Evolutionary conservation across 2,797 vertebrate genomes (phyloP).

Genomic region (Pseudochirops cupreus): DNA sequence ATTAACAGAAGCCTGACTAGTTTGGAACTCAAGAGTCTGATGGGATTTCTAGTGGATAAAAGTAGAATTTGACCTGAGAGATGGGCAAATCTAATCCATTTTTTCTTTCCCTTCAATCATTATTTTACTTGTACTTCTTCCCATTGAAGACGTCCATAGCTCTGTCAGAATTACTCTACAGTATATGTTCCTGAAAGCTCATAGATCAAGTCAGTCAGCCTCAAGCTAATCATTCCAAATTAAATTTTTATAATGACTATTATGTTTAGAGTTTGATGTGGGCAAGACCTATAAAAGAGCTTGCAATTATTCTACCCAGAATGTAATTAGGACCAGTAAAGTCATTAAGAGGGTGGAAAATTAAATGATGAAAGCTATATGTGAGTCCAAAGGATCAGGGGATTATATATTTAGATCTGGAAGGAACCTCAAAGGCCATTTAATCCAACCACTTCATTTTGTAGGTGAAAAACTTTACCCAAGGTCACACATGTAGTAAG

Average conservation of each 20-base stretch:
- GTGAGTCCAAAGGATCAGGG: neutral
- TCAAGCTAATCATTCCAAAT: neutral
- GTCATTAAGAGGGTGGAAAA: neutral
- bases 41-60: neutral
- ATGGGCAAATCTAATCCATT: neutral
- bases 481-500: neutral
- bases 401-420: neutral
- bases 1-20: neutral
- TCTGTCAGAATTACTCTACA: neutral
- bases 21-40: neutral
- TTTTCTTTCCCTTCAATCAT: neutral
- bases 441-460: neutral
- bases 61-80: neutral
- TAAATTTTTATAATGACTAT: neutral
- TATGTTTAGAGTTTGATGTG: neutral
- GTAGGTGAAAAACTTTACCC: neutral
- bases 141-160: neutral
- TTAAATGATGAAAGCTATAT: neutral
- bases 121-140: neutral
- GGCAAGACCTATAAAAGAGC: neutral
- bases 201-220: neutral
- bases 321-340: neutral
- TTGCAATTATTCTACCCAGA: neutral
- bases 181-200: neutral
- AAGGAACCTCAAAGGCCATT: neutral